Evolutionary conservation across 2,797 vertebrate species (phyloP).

Genomic region (Urosaurus nigricauda): DNA sequence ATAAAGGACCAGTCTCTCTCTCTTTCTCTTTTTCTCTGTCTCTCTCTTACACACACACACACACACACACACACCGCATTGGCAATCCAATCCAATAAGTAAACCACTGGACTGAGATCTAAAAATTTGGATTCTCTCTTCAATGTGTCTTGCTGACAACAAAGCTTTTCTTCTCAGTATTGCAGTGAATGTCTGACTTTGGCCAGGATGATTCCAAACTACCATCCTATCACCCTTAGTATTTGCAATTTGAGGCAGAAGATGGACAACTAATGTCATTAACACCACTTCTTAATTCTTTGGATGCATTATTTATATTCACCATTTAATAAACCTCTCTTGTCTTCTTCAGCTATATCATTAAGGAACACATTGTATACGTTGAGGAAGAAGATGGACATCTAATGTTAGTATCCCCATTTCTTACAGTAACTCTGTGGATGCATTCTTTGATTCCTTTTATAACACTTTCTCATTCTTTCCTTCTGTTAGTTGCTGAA

Average conservation of each 20-base stretch:
- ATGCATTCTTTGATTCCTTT: not conserved
- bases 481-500: not conserved
- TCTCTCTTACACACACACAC: too few relatives aligned
- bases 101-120: not conserved
- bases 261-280: too few relatives aligned
- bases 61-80: not conserved
- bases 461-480: not conserved
- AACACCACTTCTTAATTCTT: not conserved
- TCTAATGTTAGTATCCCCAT: not conserved
- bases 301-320: not conserved
- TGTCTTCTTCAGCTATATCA: not conserved
- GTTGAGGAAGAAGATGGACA: not conserved
- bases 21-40: too few relatives aligned
- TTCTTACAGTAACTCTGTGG: not conserved
- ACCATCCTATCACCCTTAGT: not conserved
- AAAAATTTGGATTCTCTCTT: not conserved
- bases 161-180: not conserved
- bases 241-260: not conserved
- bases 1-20: not conserved
- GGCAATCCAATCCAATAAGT: not conserved
- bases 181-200: not conserved
- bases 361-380: not conserved
- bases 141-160: not conserved
- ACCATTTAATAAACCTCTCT: not conserved
- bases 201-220: constrained; percentile 1